Conservation (phyloP, 2,113 vertebrate genomes). For the Physeter macrocephalus region DNA sequence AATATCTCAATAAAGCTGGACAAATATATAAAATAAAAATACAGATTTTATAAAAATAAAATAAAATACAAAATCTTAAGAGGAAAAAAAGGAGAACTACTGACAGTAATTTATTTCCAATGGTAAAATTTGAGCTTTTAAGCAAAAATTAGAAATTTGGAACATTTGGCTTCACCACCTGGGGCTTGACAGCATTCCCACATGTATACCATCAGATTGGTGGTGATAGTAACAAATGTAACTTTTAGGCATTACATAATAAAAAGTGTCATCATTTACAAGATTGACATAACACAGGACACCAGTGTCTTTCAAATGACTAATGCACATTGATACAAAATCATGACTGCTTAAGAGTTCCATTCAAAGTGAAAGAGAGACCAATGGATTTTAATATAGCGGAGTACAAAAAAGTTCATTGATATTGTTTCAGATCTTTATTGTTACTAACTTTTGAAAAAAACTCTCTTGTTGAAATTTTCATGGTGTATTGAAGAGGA, state of each 20-base stretch:
- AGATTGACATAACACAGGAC: not conserved
- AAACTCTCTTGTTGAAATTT: not conserved
- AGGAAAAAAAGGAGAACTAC: not conserved
- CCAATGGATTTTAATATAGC: not conserved
- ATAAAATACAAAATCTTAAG: not conserved
- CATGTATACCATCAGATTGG: not conserved
- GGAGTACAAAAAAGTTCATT: not conserved
- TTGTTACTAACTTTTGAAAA: not conserved
- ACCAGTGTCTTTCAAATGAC: not conserved
- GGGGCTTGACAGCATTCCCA: not conserved
- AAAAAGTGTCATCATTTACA: not conserved
- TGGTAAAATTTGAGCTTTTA: not conserved
- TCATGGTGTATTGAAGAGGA: not conserved
- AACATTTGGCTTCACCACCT: not conserved
- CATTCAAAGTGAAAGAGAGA: not conserved
- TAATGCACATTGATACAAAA: not conserved
- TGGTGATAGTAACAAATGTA: not conserved
- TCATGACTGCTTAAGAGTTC: not conserved
- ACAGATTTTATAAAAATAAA: not conserved
- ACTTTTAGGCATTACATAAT: not conserved
- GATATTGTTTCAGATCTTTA: not conserved
- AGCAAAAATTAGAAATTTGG: not conserved
- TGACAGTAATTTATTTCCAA: not conserved
- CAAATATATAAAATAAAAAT: not conserved
- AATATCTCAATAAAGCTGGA: not conserved